Base-by-base conservation (phyloP, 2,113 vertebrate genomes). In the Echinops telfairi region DNA sequence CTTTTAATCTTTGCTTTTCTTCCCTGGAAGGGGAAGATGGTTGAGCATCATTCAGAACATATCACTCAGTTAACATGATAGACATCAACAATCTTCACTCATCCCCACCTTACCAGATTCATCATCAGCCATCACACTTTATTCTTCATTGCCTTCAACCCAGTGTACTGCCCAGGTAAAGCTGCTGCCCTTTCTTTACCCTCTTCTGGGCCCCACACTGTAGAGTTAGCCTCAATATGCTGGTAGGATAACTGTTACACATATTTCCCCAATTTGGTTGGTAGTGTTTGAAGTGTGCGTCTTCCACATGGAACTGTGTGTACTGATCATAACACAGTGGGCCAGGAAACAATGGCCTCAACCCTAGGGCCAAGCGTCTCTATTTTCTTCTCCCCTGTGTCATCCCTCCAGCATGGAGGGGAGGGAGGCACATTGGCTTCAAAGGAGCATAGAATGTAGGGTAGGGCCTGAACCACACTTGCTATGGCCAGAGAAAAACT, bases 1-100 rank as follows among this genome's bases (percentile, higher is more conserved):
- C 97, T 97, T 95, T 95, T 96, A 97, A 96, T 95, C 97, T 98
- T 94, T 91, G 96, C 92, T 94, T 96, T 97, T 95, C 83, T 96
- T 97, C 97, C 95, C 96, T 92, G 93, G 90, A 96, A 96, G 93
- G 96, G 58, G 71, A 68, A 95, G 87, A 97, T 94, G 96, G 97
- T 19, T 60, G 75, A 87, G 91, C 84, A 79, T 38, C 79, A 19
- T 64, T 77, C 84, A 87, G 57, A 95, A 62, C 5, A n/a, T 3
- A 20, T 77, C 80, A 53, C 77, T 68, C 66, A 85, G 68, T 92
- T 90, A 60, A 66, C 85, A 53, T 53, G 76, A 27, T 43, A 71
- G 75, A 89, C 57, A 85, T 83, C 33, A n/a, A 22, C 60, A 80
- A 29, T n/a, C 71, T 73, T 75, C 38, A 84, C 86, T 88, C 78